These are phyloP conservation scores for Pelobates cultripes DNA, from an alignment of 2,797 vertebrate genomes.

Conservation along the genomic window DNA sequence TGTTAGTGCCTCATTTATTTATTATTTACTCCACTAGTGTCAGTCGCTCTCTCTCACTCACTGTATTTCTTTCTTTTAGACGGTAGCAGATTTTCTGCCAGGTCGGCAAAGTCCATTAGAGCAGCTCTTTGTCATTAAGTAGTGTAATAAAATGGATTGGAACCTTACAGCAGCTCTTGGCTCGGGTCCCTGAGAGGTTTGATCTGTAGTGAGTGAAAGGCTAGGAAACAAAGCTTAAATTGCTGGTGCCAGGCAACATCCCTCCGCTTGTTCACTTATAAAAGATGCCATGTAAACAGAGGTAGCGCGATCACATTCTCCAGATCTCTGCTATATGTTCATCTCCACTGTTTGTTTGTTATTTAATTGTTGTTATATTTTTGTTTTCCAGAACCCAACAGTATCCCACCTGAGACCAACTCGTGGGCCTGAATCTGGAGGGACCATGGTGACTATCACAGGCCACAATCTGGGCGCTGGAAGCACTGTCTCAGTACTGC, in stretches of 20 bases:
- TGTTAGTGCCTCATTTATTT: not conserved
- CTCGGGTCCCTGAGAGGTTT: conserved; percentile 50
- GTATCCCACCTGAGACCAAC: conserved; percentile 86
- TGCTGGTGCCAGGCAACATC: not conserved
- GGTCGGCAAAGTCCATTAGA: conserved; percentile 56
- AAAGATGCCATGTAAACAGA: not conserved
- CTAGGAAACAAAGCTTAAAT: not conserved
- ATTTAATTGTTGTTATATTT: conserved; percentile 47
- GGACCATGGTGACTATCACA: conserved; percentile 93
- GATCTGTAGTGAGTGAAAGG: conserved; percentile 40
- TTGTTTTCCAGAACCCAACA: conserved; percentile 79
- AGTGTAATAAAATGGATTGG: conserved; percentile 57
- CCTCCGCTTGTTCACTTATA: not conserved
- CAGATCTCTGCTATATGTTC: not conserved
- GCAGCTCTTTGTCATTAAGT: conserved; percentile 54
- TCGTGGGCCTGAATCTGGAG: conserved; percentile 92
- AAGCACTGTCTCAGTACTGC: conserved; percentile 85
- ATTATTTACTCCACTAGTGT: conserved; percentile 7
- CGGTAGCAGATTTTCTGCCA: conserved; percentile 48
- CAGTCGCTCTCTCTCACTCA: not conserved
- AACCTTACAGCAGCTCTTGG: conserved; percentile 50
- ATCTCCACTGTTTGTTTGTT: not conserved
- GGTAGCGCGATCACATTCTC: not conserved
- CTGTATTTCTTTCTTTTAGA: conserved; percentile 23
- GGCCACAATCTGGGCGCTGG: conserved; percentile 91